Evolutionary conservation across 2,888 invertebrate genomes (phyloP).

Genomic region (Oscheius onirici): DNA sequence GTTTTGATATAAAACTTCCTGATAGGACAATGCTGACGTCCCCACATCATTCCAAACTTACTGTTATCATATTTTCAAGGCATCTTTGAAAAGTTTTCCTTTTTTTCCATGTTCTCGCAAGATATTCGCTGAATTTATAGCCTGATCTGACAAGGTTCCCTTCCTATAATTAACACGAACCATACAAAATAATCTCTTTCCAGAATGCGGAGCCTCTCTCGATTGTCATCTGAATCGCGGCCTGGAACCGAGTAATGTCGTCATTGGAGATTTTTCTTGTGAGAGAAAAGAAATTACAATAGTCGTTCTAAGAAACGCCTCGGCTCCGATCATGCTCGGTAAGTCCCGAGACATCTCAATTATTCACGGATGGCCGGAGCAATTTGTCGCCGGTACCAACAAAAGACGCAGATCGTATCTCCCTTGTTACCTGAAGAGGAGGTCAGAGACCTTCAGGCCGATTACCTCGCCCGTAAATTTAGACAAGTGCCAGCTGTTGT

Average conservation of each 20-base stretch:
- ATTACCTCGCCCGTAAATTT: conserved; percentile 18
- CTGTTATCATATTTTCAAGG: conserved; percentile 1
- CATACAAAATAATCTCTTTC: background rate
- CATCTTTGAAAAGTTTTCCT: too few relatives aligned
- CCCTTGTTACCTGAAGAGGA: background rate
- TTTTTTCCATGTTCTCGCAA: too few relatives aligned
- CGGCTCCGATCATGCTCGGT: conserved; percentile 20
- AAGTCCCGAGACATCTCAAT: background rate
- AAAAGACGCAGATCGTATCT: conserved; percentile 14
- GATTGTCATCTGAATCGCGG: conserved; percentile 23
- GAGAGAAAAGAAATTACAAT: conserved; percentile 22
- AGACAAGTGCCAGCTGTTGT: conserved; percentile 13
- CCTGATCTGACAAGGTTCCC: too few relatives aligned
- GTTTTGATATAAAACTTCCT: too few relatives aligned
- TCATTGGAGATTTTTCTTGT: conserved; percentile 32
- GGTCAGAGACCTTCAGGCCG: too few relatives aligned
- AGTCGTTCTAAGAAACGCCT: conserved; percentile 17
- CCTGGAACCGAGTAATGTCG: conserved; percentile 14
- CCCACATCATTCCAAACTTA: too few relatives aligned
- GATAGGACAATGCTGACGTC: too few relatives aligned
- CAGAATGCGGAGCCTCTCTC: conserved; percentile 31
- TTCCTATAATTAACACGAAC: too few relatives aligned
- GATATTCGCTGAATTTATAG: too few relatives aligned
- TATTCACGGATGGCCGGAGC: conserved; percentile 9
- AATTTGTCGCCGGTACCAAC: conserved; percentile 15